These are phyloP conservation scores for Drosophila willistoni DNA, from an alignment of 1,140 invertebrate species.

Conservation along the genomic window DNA sequence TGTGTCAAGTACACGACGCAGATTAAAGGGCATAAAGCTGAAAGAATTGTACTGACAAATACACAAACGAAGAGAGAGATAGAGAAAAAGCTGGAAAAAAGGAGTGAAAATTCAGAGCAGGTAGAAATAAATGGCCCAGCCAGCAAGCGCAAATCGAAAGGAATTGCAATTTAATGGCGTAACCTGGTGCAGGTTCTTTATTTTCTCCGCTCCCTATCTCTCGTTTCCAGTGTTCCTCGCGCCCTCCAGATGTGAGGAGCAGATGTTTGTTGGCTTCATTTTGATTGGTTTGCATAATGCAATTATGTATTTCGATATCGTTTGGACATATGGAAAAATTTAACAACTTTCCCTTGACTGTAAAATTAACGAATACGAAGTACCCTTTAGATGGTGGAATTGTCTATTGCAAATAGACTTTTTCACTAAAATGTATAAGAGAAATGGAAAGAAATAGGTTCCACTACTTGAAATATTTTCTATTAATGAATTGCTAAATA, in stretches of 20 bases:
- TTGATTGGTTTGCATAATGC: constrained; percentile 52
- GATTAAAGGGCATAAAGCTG: constrained; percentile 74
- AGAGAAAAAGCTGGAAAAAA: neutral
- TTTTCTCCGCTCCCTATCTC: neutral
- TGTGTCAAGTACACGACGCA: constrained; percentile 79
- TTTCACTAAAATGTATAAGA: too few relatives aligned
- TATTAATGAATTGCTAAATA: too few relatives aligned
- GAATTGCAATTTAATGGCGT: constrained; percentile 76
- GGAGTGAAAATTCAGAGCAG: neutral
- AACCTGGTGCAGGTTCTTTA: constrained; percentile 36
- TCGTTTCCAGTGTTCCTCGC: neutral
- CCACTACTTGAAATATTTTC: too few relatives aligned
- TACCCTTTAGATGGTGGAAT: neutral
- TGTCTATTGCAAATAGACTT: too few relatives aligned
- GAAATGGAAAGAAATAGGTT: too few relatives aligned
- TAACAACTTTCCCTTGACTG: neutral
- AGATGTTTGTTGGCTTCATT: constrained; percentile 40
- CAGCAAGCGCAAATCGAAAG: constrained; percentile 71
- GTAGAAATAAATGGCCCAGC: constrained; percentile 66
- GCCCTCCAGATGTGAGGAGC: neutral
- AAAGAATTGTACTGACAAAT: constrained; percentile 64
- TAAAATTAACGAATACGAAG: neutral
- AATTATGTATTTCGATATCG: constrained; percentile 42
- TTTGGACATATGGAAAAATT: constrained; percentile 16
- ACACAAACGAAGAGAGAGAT: constrained; percentile 26